Evolutionary conservation across 2,888 invertebrate species (phyloP), one percentile per base, ranked within the genome.

Genomic region (Dasypolia templi): DNA sequence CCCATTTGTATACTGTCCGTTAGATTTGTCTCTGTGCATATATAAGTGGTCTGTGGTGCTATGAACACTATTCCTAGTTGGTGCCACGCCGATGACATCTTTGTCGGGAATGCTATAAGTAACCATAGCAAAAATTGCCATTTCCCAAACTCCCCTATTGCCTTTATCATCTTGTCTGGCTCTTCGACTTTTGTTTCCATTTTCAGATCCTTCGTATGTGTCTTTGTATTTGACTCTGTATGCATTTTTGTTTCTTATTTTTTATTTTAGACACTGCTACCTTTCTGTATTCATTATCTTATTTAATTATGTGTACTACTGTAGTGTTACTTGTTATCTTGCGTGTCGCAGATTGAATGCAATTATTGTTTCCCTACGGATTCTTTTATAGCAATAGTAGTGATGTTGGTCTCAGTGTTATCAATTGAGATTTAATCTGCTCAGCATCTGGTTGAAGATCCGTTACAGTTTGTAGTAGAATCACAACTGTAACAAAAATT

Each of bases 21-120:
- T 42, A 84, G 77, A 11, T 89, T 90, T 6, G 87, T 88, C 44
- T 89, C 85, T 2, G 89, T 88, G 87, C 97, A 97, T 55, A 91
- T 91, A 82, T 95, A 96, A 0, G 92, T 88, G 0, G 97, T 95
- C 26, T 97, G 96, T 0, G 97, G 97, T 7, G 97, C 97, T 83
- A 97, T 92, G 86, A 98, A 98, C 59, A 98, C 97, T 70, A 98
- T 97, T 0, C 96, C 97, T 75, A 97, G 91, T 83, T 97, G 97
- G 83, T 97, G 97, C 97, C 97, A 98, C 0, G 97, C 97, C 0
- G 97, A 97, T 0, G 97, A 97, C 85, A 98, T 97, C 91, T 97
- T 98, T 65, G 97, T 95, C 7, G 97, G 92, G 49, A 97, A 96
- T 46, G 97, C 95, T 0, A 97, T 93, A 14, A 97, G 83, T 61